Evolutionary conservation across 2,797 vertebrate species (phyloP), one percentile per base, ranked within the genome.

Genomic region (Halcyon chelicuti): DNA sequence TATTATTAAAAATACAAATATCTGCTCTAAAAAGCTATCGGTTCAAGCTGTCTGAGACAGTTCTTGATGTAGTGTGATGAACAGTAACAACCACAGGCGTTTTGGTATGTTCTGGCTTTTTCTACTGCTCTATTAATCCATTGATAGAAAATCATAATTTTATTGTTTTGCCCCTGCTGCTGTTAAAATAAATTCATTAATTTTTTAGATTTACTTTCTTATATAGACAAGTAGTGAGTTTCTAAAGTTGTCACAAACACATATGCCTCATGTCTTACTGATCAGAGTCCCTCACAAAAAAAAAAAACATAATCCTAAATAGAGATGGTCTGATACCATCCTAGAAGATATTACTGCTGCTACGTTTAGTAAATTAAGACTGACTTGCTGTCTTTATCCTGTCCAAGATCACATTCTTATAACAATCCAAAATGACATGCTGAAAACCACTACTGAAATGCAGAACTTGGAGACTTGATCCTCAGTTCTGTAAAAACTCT

Each of bases 361-460:
- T 96, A 95, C 84, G 26, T 97, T 98, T 98, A 98, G 98, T 98
- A 98, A 98, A 98, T 95, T 94, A 83, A 96, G 95, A 98, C 96
- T 97, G 97, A 94, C 97, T 96, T 91, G 54, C 88, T 95, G 79
- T 93, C 93, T 93, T 97, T 98, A 98, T 98, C 97, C 74, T 49
- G 66, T 79, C 46, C 71, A 83, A 70, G 76, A 98, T 98, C 97
- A 82, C 40, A 85, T 86, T 96, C 92, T 94, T 97, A 86, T 93
- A 96, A 97, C 73, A 95, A 97, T 95, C 62, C 81, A 95, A 89
- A 97, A 90, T 96, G 94, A 92, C 82, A 96, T 14, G 44, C 15
- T 29, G 74, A 96, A 95, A 96, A 75, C 79, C 23, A 5, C 60
- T 88, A 25, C 71, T 66, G 86, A 89, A 60, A 72, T 58, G 23